Conservation (phyloP, 2,113 vertebrate genomes). For the Amphiprion ocellaris region DNA sequence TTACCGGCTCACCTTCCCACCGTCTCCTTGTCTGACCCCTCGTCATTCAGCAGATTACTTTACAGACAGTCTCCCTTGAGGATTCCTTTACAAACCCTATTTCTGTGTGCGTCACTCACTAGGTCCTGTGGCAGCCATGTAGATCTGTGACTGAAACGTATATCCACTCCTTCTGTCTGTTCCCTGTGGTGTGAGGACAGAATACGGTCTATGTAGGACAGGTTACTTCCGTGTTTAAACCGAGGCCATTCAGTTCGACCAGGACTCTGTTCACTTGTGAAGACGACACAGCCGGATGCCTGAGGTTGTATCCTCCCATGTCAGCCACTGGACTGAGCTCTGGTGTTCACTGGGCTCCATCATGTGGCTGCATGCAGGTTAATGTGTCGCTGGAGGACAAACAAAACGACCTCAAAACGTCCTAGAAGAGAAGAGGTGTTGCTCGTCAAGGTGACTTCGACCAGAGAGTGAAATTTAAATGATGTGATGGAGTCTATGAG, state of each 20-base stretch:
- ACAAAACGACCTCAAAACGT: slow-evolving; percentile 16
- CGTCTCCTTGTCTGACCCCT: slow-evolving; percentile 20
- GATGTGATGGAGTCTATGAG: slow-evolving; percentile 24
- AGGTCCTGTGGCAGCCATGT: slow-evolving; percentile 6
- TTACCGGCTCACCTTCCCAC: slow-evolving; percentile 20
- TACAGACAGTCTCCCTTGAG: slow-evolving; percentile 21
- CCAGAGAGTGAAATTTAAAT: slow-evolving; percentile 14
- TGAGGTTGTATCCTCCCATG: slow-evolving; percentile 81
- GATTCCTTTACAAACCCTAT: slow-evolving; percentile 47
- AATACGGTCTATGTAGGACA: slow-evolving; percentile 65
- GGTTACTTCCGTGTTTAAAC: slow-evolving; percentile 28
- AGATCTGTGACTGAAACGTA: slow-evolving; percentile 19
- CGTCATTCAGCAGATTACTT: slow-evolving; percentile 44
- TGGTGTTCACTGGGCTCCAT: slow-evolving; percentile 41
- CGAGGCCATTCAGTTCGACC: background rate
- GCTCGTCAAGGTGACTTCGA: slow-evolving; percentile 87
- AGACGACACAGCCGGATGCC: slow-evolving; percentile 87
- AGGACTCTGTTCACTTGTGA: slow-evolving; percentile 11
- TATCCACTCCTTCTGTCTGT: slow-evolving; percentile 31
- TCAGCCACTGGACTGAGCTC: slow-evolving; percentile 29
- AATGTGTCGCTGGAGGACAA: slow-evolving; percentile 85
- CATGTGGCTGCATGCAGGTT: slow-evolving; percentile 73
- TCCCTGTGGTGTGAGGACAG: slow-evolving; percentile 85
- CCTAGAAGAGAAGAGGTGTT: slow-evolving; percentile 73
- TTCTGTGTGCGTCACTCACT: slow-evolving; percentile 26